Evolutionary conservation across 2,888 invertebrate species (phyloP).

Genomic region (Helicoverpa assulta): DNA sequence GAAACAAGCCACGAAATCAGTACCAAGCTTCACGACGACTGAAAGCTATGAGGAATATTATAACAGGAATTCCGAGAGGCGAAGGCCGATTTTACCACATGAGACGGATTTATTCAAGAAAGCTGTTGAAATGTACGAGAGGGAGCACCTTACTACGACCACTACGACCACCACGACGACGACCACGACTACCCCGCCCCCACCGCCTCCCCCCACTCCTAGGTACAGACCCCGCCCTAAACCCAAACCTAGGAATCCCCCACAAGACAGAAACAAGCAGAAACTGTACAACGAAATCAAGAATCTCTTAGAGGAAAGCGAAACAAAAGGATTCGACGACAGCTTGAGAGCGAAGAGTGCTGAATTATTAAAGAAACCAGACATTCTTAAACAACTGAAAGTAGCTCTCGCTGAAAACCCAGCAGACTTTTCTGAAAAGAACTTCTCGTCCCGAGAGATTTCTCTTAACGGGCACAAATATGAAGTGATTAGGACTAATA

Average conservation of each 20-base stretch:
- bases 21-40: conserved; percentile 87
- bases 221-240: conserved; percentile 79
- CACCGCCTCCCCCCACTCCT: conserved; percentile 77
- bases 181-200: conserved; percentile 85
- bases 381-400: conserved; percentile 93
- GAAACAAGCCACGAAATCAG: conserved; percentile 92
- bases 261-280: conserved; percentile 89
- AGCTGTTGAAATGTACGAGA: conserved; percentile 92
- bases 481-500: conserved; percentile 93
- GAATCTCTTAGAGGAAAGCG: conserved; percentile 88
- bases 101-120: conserved; percentile 92
- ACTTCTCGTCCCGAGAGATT: conserved; percentile 93
- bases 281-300: conserved; percentile 91
- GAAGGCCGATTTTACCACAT: conserved; percentile 90
- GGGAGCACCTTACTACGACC: conserved; percentile 92
- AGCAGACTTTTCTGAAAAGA: conserved; percentile 91
- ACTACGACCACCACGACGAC: conserved; percentile 92
- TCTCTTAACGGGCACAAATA: conserved; percentile 94
- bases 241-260: conserved; percentile 81
- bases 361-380: conserved; percentile 92
- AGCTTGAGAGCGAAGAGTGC: conserved; percentile 86
- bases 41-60: conserved; percentile 84
- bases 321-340: conserved; percentile 90
- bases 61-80: conserved; percentile 80
- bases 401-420: conserved; percentile 93